phyloP scores from a whole-genome alignment of 2,888 invertebrate species.

The Tipula unca region DNA sequence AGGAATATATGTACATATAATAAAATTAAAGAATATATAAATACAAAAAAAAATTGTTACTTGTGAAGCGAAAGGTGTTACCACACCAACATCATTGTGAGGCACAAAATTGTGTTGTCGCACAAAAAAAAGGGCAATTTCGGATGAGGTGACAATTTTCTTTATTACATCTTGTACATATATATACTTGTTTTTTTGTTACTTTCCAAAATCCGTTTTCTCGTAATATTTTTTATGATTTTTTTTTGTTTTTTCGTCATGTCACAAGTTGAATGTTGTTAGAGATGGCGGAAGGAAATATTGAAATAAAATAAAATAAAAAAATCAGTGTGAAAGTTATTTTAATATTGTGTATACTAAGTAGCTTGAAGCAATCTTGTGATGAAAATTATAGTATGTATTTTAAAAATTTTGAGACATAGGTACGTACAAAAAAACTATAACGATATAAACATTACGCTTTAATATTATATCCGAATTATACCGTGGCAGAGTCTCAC shows the following conservation, averaged over 20 bases:
- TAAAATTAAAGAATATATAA: neutral
- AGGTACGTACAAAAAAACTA: too few species aligned
- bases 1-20: neutral
- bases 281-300: neutral
- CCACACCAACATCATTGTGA: neutral
- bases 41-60: neutral
- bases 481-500: too few species aligned
- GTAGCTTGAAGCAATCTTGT: neutral
- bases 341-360: neutral
- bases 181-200: neutral
- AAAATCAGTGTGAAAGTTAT: neutral
- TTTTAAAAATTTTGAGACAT: neutral
- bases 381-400: neutral
- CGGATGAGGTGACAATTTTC: constrained; percentile 14
- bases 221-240: neutral
- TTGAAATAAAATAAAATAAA: neutral
- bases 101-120: neutral
- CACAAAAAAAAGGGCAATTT: neutral
- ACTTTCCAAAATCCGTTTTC: neutral
- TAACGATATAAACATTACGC: too few species aligned
- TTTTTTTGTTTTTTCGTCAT: neutral
- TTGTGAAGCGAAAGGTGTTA: neutral
- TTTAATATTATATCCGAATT: too few species aligned
- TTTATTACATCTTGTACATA: constrained; percentile 3
- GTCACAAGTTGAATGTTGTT: neutral